Base-by-base conservation (phyloP, 2,113 vertebrate species). In the Neolamprologus kungweensis region DNA sequence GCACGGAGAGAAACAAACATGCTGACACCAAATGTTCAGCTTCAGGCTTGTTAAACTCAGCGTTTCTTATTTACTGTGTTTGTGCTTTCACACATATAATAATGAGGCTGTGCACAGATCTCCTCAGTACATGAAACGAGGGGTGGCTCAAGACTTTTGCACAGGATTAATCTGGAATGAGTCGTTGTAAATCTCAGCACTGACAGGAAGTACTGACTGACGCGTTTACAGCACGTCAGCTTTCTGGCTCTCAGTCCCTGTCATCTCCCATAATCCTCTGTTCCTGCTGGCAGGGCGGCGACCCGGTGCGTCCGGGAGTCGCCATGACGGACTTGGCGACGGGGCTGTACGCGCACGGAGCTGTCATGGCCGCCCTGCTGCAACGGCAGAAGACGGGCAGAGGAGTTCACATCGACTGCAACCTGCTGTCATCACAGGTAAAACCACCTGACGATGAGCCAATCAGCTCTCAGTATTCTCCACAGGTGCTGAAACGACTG, bases 321-420 rank as follows among this genome's bases (percentile, higher is more conserved):
- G 98, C 98, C 42, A 98, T 99, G 98, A 99, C 98, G 1, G 98
- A 99, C 84, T 96, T 99, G 90, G 98, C 98, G 5, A 99, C 98
- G 35, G 98, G 98, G 4, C 92, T 99, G 14, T 99, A 97, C 37
- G 83, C 97, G 0, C 97, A 96, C 11, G 97, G 98, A 84, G 97
- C 98, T 51, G 90, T 99, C 80, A 97, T 99, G 98, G 98, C 99
- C 26, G 98, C 97, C 28, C 93, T 99, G 87, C 96, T 99, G 84
- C 98, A 97, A 28, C 96, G 96, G 78, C 93, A 95, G 7, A 97
- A 92, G 95, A 98, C 97, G 0, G 97, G 97, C 19, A 96, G 90
- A 88, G 98, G 98, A 17, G 90, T 95, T 19, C 97, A 99, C 85
- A 97, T 99, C 68, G 99, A 99, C 94, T 98, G 98, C 85, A 99